A percentile compares a stretch with the other conserved stretches of the same genome.
phyloP scores from a whole-genome alignment of 2,888 invertebrate species.

The Tryphoninae sp. region DNA sequence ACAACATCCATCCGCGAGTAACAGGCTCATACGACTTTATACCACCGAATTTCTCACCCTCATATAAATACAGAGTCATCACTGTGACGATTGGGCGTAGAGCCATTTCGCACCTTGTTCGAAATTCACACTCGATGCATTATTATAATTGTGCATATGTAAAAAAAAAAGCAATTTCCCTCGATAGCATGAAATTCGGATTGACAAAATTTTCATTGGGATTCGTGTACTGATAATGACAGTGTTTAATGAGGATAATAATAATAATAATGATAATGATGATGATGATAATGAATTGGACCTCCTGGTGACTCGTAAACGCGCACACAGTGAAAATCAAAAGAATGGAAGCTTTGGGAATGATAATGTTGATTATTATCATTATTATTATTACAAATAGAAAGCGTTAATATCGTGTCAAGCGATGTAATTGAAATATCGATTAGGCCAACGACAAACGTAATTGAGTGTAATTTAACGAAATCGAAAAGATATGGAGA shows the following conservation, averaged over 20 bases:
- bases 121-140: no score
- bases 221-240: neutral
- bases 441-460: neutral
- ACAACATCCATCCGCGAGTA: constrained; percentile 25
- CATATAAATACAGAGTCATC: neutral
- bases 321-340: neutral
- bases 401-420: neutral
- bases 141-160: no score
- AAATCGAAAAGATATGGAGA: neutral
- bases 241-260: neutral
- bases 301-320: neutral
- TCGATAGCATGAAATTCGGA: no score
- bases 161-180: no score
- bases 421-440: neutral
- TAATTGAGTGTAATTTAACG: no score
- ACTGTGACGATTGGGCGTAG: neutral
- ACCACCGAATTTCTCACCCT: constrained; percentile 49
- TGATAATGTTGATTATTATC: neutral
- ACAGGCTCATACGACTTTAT: constrained; percentile 33
- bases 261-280: neutral
- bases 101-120: no score
- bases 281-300: neutral
- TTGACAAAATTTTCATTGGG: neutral
- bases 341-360: neutral
- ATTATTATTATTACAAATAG: neutral